Percentiles rank a stretch among this genome's conserved stretches.
These are phyloP conservation scores for Microchrysa polita DNA, from an alignment of 2,888 invertebrate species.

Conservation along the genomic window DNA sequence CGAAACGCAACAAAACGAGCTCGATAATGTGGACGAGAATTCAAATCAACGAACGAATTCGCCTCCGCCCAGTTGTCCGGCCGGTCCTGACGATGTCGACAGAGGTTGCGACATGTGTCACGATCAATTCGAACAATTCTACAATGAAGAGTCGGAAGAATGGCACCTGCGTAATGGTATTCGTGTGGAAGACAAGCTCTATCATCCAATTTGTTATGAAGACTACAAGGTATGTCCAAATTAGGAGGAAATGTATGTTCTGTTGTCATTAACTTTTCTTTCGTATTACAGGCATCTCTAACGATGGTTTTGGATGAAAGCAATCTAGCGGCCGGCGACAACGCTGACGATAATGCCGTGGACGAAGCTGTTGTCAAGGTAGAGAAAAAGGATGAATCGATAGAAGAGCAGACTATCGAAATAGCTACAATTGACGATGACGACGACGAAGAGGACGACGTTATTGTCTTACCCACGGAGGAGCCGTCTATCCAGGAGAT, in stretches of 20 bases:
- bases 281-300: conserved; percentile 55
- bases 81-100: conserved; percentile 72
- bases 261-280: conserved; percentile 13
- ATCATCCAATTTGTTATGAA: conserved; percentile 90
- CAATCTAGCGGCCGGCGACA: conserved; percentile 11
- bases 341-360: conserved; percentile 60
- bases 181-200: conserved; percentile 77
- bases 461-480: conserved; percentile 74
- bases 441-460: conserved; percentile 74
- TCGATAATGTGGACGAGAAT: conserved; percentile 68
- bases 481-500: conserved; percentile 72
- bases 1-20: conserved; percentile 71
- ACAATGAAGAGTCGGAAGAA: conserved; percentile 96
- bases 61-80: conserved; percentile 76
- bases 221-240: conserved; percentile 88
- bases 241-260: conserved; percentile 46
- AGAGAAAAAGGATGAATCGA: conserved; percentile 52
- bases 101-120: conserved; percentile 87
- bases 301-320: conserved; percentile 55
- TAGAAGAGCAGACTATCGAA: conserved; percentile 49
- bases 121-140: conserved; percentile 94
- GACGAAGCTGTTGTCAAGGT: conserved; percentile 58
- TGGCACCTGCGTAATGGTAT: conserved; percentile 93
- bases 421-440: conserved; percentile 50
- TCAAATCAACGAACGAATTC: conserved; percentile 69